Conservation (phyloP, 2,888 invertebrate genomes). For the Busseola fusca region DNA sequence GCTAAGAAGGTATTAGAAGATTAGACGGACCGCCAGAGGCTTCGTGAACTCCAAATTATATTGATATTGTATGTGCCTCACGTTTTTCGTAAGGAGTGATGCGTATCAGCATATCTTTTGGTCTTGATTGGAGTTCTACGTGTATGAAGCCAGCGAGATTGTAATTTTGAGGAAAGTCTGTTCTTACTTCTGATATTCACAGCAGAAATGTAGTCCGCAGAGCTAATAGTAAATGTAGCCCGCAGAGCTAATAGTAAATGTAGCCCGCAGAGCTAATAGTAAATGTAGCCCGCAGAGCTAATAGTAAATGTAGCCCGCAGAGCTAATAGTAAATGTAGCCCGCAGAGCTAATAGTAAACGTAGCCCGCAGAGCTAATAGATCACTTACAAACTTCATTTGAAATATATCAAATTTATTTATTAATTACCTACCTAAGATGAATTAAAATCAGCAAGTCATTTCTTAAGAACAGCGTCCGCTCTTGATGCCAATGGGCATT, state of each 20-base stretch:
- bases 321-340: no score
- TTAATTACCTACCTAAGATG: neutral
- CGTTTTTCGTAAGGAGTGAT: constrained; percentile 50
- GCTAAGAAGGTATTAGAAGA: constrained; percentile 65
- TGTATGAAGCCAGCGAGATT: constrained; percentile 19
- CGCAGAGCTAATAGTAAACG: no score
- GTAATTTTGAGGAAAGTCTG: constrained; percentile 2
- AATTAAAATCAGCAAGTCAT: no score
- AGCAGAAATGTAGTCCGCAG: neutral
- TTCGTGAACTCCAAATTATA: constrained; percentile 59
- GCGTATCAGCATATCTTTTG: constrained; percentile 47
- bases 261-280: no score
- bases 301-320: neutral
- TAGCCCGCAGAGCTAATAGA: neutral
- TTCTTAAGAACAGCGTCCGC: no score
- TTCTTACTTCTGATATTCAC: neutral
- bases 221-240: no score
- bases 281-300: no score
- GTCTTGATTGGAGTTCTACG: constrained; percentile 43
- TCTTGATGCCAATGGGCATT: no score
- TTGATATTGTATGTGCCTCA: constrained; percentile 62
- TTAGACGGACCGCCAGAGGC: constrained; percentile 58
- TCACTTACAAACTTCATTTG: no score
- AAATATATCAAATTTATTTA: neutral
- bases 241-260: no score